Base-by-base conservation (phyloP, 2,888 invertebrate genomes). In the Galeopsomyia nigrocyanea region DNA sequence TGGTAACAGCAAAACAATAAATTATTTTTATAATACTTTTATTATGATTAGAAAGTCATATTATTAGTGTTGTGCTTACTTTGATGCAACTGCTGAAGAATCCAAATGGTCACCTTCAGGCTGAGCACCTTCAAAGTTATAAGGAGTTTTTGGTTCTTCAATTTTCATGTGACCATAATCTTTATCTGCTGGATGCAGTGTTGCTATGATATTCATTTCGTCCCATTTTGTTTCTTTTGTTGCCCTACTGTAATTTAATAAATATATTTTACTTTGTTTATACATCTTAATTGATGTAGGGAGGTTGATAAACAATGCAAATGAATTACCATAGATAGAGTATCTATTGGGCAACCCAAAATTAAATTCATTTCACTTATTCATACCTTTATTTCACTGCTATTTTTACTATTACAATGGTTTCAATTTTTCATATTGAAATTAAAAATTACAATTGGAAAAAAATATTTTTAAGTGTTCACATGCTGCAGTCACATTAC, bases 141-240 rank as follows among this genome's bases (percentile, higher is more conserved):
- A 95, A 0, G 99, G 99, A 31, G 99, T 99, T 87, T 98, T 98
- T 1, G 99, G 99, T 87, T 99, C 99, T 82, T 97, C 95, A 77
- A 95, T 93, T 88, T 99, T 99, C 98, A 99, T 99, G 84, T 97
- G 97, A 10, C 99, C 99, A 87, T 99, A 99, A 88, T 99, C 99
- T 88, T 99, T 99, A 86, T 97, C 97, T 22, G 95, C 90, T 55
- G 99, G 99, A 89, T 99, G 99, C 82, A 97, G 92, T 0, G 99
- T 99, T 78, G 97, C 98, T 80, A 99, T 90, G 78, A 99, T 99
- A 88, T 99, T 99, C 92, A 98, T 95, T 89, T 99, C 99, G 87
- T 99, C 99, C 89, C 96, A 97, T 90, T 96, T 94, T 83, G 96
- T 90, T 80, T 90, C 89, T 80, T 90, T 90, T 21, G 79, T 83